Percentiles rank a stretch among this genome's conserved stretches.
Conservation (phyloP, 2,113 vertebrate genomes). For the Sus scrofa region T2T-Sscrofa CM000819.6:14960001-14960500, state of each 20-base stretch:
- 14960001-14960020: background rate
- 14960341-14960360: background rate
- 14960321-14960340: background rate
- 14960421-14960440: background rate
- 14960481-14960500: background rate
- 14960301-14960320: no score
- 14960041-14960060: background rate
- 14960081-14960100: background rate
- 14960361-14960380: background rate
- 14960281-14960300: background rate
- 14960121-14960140: rapidly evolving
- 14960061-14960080: background rate
- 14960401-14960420: background rate
- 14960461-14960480: rapidly evolving
- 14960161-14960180: background rate
- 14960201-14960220: background rate
- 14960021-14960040: background rate
- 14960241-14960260: background rate
- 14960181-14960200: background rate
- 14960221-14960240: background rate
- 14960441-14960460: rapidly evolving
- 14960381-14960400: background rate
- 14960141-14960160: background rate
- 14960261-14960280: background rate
- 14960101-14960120: rapidly evolving